Evolutionary conservation across 2,113 vertebrate genomes (phyloP), one percentile per base, ranked within the genome.

Genomic region (Morone chrysops): DNA sequence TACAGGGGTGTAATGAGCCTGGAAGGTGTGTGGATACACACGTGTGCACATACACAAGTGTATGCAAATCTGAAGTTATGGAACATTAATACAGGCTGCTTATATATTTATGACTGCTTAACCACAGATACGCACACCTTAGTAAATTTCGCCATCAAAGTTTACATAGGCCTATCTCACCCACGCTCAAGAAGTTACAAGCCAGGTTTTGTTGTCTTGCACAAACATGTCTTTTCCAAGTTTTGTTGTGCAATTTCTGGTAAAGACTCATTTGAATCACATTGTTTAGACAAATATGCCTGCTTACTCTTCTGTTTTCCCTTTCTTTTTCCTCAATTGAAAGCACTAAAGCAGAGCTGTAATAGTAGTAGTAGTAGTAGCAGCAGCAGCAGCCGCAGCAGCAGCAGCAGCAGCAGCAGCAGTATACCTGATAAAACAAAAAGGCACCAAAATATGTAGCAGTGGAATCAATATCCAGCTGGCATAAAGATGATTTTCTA

Each of bases 1-100:
- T 56, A 56, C 51, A 94, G 92, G 92, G 93, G 94, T 95, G 95
- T 96, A 95, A 96, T 95, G 96, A 96, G 94, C 93, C 92, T 94
- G 94, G 53, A 93, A 91, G 68, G 63, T 70, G 66, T 78, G 75
- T 53, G 74, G 8, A 75, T 57, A 75, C 69, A 79, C 73, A 71
- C 38, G 57, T 77, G 71, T 53, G 63, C 20, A 47, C 22, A 82
- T 41, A 20, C 53, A 75, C 66, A 48, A 76, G 31, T 45, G 5
- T 61, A 56, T 68, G 47, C 38, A 82, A 50, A 83, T 63, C 22
- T 70, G 31, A 43, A 36, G 45, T 41, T 31, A 74, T n/a, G 13
- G 43, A 72, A 68, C 22, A 31, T 41, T 53, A 38, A 13, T 50
- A 40, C 31, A 57, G 72, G 38, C 70, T 54, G 59, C 36, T 82